These are phyloP conservation scores for Dolichoris vasculosae DNA, from an alignment of 1,140 invertebrate species.

Conservation along the genomic window DNA sequence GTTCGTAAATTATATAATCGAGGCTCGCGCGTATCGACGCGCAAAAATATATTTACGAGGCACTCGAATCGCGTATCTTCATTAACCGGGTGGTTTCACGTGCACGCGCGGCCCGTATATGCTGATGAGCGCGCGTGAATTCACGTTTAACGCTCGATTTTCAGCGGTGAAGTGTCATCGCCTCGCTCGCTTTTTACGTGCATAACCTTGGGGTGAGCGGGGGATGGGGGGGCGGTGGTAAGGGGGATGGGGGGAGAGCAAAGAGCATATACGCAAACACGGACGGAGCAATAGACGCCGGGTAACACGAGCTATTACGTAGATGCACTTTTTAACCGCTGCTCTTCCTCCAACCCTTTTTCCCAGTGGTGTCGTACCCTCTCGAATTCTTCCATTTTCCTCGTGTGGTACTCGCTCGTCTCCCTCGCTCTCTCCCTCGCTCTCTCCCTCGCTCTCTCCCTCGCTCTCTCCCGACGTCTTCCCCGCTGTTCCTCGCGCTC, in stretches of 20 bases:
- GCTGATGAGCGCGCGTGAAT: not conserved
- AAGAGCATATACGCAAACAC: slow-evolving; percentile 14
- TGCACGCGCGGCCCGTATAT: not conserved
- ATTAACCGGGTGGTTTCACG: slow-evolving; percentile 7
- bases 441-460: not conserved
- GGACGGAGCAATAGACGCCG: slow-evolving; percentile 24
- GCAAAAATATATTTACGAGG: not conserved
- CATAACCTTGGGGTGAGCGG: not conserved
- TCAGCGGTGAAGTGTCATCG: not conserved
- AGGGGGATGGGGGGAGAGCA: not conserved
- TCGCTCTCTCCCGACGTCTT: not conserved
- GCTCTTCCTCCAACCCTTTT: not conserved
- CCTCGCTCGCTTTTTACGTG: not conserved
- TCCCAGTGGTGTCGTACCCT: slow-evolving; percentile 21
- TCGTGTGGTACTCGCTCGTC: not conserved
- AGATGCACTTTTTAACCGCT: slow-evolving; percentile 30
- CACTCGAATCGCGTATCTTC: not conserved
- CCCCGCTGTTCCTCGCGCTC: slow-evolving; percentile 1
- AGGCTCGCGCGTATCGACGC: not conserved
- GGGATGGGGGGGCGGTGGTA: not conserved
- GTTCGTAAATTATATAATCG: not conserved
- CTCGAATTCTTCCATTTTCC: slow-evolving; percentile 17
- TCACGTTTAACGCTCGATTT: slow-evolving; percentile 26
- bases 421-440: not conserved
- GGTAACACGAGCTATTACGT: slow-evolving; percentile 27